Percentiles rank a stretch among this genome's conserved stretches.
These are phyloP conservation scores for Onychostruthus taczanowskii DNA, from an alignment of 2,113 vertebrate genomes.

Conservation along the genomic window DNA sequence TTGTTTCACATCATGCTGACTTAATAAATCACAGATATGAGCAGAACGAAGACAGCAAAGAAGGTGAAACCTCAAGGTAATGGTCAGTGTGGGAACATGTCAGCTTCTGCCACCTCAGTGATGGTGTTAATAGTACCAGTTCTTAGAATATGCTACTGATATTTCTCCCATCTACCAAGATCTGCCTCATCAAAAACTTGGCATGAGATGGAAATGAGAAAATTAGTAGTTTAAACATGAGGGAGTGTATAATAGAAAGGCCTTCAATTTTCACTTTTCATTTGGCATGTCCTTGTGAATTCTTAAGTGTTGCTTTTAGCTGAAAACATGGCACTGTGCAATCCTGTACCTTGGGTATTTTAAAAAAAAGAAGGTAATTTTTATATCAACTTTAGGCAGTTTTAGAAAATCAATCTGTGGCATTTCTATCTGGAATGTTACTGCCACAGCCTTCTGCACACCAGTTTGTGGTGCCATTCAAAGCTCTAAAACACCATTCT, in stretches of 20 bases:
- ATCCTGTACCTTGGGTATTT: background rate
- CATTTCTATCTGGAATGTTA: background rate
- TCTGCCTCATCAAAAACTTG: background rate
- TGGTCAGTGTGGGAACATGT: background rate
- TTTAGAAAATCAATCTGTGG: background rate
- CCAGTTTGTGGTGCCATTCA: background rate
- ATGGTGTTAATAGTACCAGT: background rate
- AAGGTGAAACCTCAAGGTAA: background rate
- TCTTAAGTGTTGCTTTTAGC: background rate
- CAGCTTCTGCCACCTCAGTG: background rate
- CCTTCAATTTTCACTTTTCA: background rate
- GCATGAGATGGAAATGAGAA: background rate
- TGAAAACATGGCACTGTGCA: background rate
- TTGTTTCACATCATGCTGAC: background rate
- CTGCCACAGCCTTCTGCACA: background rate
- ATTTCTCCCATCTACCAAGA: background rate
- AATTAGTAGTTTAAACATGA: background rate
- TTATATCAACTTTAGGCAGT: background rate
- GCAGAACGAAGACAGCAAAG: background rate
- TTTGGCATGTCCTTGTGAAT: background rate
- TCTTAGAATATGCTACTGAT: background rate
- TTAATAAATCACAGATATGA: background rate
- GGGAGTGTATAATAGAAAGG: background rate
- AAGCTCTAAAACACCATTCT: background rate
- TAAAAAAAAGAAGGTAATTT: background rate